Conservation (phyloP, 2,797 vertebrate species). For the Heliangelus exortis region DNA sequence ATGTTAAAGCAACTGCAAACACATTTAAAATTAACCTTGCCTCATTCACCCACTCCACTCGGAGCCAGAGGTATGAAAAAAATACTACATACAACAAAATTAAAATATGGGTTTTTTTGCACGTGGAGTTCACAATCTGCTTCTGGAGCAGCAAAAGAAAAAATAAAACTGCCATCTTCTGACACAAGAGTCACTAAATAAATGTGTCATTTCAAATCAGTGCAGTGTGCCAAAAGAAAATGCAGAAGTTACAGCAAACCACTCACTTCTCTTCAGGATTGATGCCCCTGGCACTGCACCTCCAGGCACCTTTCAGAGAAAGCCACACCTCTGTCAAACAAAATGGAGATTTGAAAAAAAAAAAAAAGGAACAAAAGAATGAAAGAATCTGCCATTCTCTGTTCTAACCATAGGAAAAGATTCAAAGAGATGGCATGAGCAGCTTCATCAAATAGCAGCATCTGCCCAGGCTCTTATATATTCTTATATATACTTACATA, state of each 20-base stretch:
- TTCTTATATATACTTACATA: not conserved
- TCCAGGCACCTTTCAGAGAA: not conserved
- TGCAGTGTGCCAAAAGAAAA: not conserved
- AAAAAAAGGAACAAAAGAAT: no score
- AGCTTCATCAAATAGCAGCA: not conserved
- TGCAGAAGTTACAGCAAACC: not conserved
- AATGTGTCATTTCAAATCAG: not conserved
- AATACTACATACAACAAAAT: not conserved
- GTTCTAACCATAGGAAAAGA: not conserved
- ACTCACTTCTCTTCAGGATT: not conserved
- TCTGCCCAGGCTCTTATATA: not conserved
- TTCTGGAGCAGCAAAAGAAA: not conserved
- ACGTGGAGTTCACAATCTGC: not conserved
- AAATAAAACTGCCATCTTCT: not conserved
- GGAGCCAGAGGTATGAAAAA: not conserved
- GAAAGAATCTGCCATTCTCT: not conserved
- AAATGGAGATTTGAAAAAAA: not conserved
- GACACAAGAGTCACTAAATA: not conserved
- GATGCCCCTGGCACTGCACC: not conserved
- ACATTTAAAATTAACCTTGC: conserved; percentile 4
- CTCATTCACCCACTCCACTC: not conserved
- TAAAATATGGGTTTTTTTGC: not conserved
- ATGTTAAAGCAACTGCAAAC: not conserved
- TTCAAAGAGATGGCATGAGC: not conserved
- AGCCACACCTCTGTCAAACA: not conserved